Conservation (phyloP, 2,797 vertebrate species). For the Gymnocypris eckloni region DNA sequence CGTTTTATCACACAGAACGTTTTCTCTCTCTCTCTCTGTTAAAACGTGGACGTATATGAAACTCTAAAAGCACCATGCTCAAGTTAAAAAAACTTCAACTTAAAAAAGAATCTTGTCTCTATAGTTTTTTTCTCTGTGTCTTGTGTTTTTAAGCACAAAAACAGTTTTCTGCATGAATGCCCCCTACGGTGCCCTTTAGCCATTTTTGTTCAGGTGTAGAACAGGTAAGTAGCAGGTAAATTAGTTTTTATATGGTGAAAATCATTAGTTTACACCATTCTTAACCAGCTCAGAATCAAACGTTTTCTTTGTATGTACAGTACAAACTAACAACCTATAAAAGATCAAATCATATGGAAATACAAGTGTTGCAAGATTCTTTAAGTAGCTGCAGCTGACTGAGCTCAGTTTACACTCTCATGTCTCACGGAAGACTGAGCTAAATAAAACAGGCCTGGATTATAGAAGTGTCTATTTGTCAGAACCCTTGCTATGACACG, state of each 20-base stretch:
- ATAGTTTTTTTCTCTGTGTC: background rate
- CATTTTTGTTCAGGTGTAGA: conserved; percentile 1
- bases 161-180: background rate
- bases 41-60: background rate
- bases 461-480: conserved; percentile 1
- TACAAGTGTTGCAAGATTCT: conserved; percentile 37
- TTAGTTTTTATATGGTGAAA: background rate
- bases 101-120: background rate
- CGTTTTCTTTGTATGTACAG: background rate
- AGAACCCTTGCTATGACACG: background rate
- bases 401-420: conserved; percentile 9
- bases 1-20: no score
- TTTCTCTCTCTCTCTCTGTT: no score
- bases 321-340: background rate
- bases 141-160: background rate
- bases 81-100: background rate
- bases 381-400: conserved; percentile 18
- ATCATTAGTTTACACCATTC: no score
- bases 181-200: background rate
- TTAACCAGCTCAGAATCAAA: background rate
- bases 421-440: conserved; percentile 18
- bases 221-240: conserved; percentile 9
- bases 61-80: background rate
- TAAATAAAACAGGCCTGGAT: background rate
- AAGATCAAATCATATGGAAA: background rate